Evolutionary conservation across 2,113 vertebrate species (phyloP), one percentile per base, ranked within the genome.

Genomic region (Psammodynastes pulverulentus): DNA sequence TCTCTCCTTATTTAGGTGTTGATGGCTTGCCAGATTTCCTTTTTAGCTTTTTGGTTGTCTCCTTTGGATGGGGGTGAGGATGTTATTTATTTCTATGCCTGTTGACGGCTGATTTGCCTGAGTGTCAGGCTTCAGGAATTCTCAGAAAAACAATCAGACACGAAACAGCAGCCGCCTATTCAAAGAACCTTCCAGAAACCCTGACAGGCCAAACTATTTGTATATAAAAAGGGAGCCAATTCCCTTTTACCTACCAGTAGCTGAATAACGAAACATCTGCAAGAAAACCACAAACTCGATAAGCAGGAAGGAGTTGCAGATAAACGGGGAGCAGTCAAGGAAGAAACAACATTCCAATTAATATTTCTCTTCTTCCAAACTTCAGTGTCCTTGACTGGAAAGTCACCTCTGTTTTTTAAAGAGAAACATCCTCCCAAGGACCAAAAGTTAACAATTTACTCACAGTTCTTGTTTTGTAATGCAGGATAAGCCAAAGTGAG

Each of bases 391-490:
- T 39, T 56, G 49, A 90, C 1, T 26, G 17, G 17, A 43, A 43
- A 19, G 2, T 19, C 67, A 39, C 72, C 72, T 21, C 29, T 0
- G 12, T 2, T 49, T 34, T 34, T 1, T 1, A 23, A 17, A 6
- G n/a, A 0, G 45, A 67, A 89, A 90, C 90, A 90, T 3, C 26
- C 7, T 13, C 2, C 0, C 4, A 1, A 43, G 26, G 93, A 89
- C 49, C 88, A 91, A 92, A 96, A 94, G 86, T 93, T 93, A 93
- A 91, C 56, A 87, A 88, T 84, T 34, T 4, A 96, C 96, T 97
- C 94, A 97, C 96, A 93, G 93, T 45, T 96, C 93, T 94, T 94
- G 95, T 90, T 58, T 0, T 0, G 29, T 67, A 92, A 45, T 90
- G 95, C 93, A 92, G 95, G 91, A 90, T 9, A 0, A 6, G 90